Base-by-base conservation (phyloP, 2,113 vertebrate genomes). In the Theristicus caerulescens region DNA sequence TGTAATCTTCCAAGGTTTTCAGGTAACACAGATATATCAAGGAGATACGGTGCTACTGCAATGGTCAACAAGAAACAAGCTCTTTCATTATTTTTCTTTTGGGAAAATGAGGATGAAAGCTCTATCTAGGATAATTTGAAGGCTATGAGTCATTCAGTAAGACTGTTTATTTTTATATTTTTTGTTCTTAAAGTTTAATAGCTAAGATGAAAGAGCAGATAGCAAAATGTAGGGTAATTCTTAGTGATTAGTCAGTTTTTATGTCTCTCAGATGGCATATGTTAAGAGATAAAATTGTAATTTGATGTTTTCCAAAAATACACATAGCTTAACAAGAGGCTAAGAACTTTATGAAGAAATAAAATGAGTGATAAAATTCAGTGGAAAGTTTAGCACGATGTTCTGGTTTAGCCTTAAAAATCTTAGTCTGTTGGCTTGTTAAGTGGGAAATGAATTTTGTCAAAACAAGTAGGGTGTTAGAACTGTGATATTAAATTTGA, bases 201-300 rank as follows among this genome's bases (percentile, higher is more conserved):
- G 34, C 51, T 34, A 57, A 74, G 59, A 91, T 77, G 87, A 94
- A 96, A 93, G 52, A 83, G 44, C 79, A 96, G n/a, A 44, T 26
- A 84, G 27, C 16, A 78, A 73, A 84, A 86, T 44, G 20, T 49
- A 46, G 47, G 71, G 52, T 79, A 67, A 67, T 88, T 94, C 52
- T 40, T 38, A 36, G 74, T 67, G 57, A 72, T 88, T 67, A 88
- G 57, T 71, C 61, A 82, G 55, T 16, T 67, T 90, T 92, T 88
- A 26, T 49, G 47, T 34, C 29, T 82, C 78, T 78, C 55, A 3
- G 5, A 64, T 69, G 86, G 27, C 47, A 25, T 46, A 51, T 82
- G 47, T 79, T 36, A 66, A 55, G n/a, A 78, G 46, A 74, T 51
- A 78, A 62, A 93, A 84, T 29, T 21, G 21, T 51, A 55, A 85